Conservation (phyloP, 2,888 invertebrate genomes). For the Stenodema calcarata region DNA sequence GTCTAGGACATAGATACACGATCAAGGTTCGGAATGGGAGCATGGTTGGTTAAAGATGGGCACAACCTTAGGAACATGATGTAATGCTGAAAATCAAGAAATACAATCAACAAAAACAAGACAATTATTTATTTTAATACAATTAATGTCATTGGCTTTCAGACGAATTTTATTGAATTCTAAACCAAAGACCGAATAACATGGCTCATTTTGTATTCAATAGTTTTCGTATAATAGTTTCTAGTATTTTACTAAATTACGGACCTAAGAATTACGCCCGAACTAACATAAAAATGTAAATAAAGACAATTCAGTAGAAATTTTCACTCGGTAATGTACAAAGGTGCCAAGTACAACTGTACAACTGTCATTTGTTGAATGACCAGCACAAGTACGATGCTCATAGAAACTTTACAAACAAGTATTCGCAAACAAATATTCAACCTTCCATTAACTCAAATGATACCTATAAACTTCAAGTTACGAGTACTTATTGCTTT, state of each 20-base stretch:
- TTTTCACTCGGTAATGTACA: not conserved
- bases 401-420: not conserved
- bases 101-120: not conserved
- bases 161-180: not conserved
- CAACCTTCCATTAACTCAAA: not conserved
- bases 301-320: not conserved
- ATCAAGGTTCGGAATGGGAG: not conserved
- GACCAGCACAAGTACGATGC: not conserved
- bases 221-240: not conserved
- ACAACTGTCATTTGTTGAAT: not conserved
- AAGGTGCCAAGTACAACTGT: not conserved
- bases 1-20: not conserved
- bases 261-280: not conserved
- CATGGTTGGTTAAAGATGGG: not conserved
- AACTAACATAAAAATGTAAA: not conserved
- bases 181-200: not conserved
- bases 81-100: not conserved
- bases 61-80: conserved; percentile 7
- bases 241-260: not conserved
- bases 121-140: too few species aligned
- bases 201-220: not conserved
- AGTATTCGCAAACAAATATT: not conserved
- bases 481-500: not conserved
- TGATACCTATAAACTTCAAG: not conserved
- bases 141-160: too few species aligned